Conservation (phyloP, 2,797 vertebrate genomes). For the Platalea minor region DNA sequence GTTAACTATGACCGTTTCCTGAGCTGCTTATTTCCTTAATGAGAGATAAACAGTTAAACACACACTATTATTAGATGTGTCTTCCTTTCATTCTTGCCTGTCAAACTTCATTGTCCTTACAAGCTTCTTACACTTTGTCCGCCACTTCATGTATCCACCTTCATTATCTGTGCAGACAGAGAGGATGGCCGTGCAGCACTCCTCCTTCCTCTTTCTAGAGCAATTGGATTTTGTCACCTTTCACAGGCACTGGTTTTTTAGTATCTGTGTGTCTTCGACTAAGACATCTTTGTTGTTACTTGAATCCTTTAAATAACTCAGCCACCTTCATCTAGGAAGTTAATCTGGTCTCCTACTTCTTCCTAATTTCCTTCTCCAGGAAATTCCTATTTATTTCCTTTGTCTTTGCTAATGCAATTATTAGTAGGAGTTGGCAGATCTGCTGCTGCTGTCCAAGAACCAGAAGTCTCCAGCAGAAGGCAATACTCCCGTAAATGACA, state of each 20-base stretch:
- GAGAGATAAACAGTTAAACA: neutral
- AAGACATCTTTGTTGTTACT: neutral
- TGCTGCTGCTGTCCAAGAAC: neutral
- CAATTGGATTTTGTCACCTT: neutral
- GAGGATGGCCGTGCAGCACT: no score
- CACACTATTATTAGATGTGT: conserved; percentile 17
- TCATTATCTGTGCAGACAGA: neutral
- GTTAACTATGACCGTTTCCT: neutral
- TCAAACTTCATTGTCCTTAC: neutral
- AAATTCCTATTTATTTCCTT: neutral
- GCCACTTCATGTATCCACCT: neutral
- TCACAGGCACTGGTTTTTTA: neutral
- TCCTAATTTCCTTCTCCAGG: neutral
- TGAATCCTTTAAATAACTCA: neutral
- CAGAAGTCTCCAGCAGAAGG: neutral
- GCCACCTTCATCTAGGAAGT: neutral
- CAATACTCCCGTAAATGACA: neutral
- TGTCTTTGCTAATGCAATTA: neutral
- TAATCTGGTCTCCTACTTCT: neutral
- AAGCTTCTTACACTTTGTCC: neutral
- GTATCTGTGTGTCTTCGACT: neutral
- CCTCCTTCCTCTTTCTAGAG: neutral
- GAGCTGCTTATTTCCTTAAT: conserved; percentile 37
- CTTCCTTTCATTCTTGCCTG: neutral
- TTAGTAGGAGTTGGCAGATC: neutral